Percentiles rank a stretch among this genome's conserved stretches.
Evolutionary conservation across 2,888 invertebrate genomes (phyloP).

Genomic region (Eristalinus aeneus): DNA sequence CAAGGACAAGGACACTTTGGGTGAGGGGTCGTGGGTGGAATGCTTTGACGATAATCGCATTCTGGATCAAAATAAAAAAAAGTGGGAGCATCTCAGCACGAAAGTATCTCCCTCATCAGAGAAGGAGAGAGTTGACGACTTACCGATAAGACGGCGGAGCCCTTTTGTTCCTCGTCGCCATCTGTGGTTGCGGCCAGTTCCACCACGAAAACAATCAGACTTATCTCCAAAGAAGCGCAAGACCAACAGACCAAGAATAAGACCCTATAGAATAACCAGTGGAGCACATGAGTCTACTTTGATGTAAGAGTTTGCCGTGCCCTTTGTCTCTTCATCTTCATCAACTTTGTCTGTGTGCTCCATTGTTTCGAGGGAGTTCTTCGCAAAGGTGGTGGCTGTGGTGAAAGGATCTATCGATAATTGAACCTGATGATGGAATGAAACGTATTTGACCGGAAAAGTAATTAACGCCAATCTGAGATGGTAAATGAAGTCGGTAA

Average conservation of each 20-base stretch:
- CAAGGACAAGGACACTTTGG: background rate
- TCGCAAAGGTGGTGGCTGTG: background rate
- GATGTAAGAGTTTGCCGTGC: background rate
- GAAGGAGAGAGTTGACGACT: background rate
- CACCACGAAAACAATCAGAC: background rate
- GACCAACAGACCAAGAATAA: background rate
- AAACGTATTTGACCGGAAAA: background rate
- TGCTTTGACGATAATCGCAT: background rate
- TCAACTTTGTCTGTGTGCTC: background rate
- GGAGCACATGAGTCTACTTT: background rate
- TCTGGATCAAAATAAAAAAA: background rate
- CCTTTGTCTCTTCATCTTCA: background rate
- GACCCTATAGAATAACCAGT: background rate
- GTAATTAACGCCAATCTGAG: background rate
- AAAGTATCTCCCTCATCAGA: background rate
- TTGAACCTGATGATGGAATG: background rate
- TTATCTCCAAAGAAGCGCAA: background rate
- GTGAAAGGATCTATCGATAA: background rate
- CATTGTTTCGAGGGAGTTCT: background rate
- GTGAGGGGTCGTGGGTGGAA: background rate
- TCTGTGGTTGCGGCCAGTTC: background rate
- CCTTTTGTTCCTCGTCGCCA: background rate
- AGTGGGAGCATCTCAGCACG: background rate
- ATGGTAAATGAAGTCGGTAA: background rate
- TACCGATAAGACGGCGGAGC: background rate